phyloP scores from a whole-genome alignment of 2,113 vertebrate genomes.

The Eolophus roseicapilla region DNA sequence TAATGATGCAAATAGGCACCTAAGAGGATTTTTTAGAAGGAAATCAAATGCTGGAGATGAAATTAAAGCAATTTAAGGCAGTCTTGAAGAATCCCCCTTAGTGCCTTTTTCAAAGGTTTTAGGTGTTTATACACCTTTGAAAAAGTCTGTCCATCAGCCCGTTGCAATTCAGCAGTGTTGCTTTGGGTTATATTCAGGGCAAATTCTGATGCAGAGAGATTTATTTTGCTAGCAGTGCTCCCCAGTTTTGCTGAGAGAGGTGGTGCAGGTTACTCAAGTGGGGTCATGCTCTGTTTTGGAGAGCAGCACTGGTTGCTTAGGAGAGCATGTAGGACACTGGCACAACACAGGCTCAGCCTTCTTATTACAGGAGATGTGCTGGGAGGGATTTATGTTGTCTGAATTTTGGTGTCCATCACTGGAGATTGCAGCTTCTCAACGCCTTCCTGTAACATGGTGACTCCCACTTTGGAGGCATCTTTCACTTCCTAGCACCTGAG shows the following conservation, averaged over 20 bases:
- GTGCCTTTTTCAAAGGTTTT: not conserved
- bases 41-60: not conserved
- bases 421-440: not conserved
- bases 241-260: not conserved
- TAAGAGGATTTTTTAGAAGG: slow-evolving; percentile 6
- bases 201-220: not conserved
- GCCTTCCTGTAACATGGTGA: not conserved
- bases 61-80: not conserved
- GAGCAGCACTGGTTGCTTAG: not conserved
- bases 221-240: not conserved
- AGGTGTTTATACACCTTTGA: not conserved
- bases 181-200: not conserved
- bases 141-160: not conserved
- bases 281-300: not conserved
- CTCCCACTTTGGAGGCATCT: not conserved
- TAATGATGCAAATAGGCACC: not conserved
- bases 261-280: not conserved
- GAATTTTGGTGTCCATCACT: not conserved
- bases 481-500: not conserved
- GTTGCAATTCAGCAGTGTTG: not conserved
- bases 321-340: not conserved
- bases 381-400: not conserved
- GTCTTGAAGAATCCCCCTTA: not conserved
- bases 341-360: not conserved
- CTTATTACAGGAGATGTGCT: not conserved